These are phyloP conservation scores for Zele albiditarsus DNA, from an alignment of 2,888 invertebrate genomes.

Conservation along the genomic window DNA sequence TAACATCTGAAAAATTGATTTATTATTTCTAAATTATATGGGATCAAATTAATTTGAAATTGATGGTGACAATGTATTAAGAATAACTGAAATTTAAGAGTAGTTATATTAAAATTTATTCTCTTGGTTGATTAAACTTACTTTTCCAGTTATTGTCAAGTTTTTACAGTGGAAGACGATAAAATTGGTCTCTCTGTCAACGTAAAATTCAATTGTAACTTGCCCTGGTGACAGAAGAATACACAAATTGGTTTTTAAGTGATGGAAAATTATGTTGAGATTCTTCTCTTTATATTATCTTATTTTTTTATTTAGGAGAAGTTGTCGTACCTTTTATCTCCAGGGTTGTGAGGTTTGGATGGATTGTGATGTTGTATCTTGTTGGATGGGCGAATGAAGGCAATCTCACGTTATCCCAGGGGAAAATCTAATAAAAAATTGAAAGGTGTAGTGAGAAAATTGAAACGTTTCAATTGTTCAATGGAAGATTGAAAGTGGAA, in stretches of 20 bases:
- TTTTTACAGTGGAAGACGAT: constrained; percentile 90
- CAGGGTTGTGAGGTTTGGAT: constrained; percentile 93
- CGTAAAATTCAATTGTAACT: constrained; percentile 89
- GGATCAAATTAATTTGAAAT: too few species aligned
- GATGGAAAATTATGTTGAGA: background rate
- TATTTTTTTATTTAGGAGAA: constrained; percentile 5
- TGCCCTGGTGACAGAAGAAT: constrained; percentile 76
- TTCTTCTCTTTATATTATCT: too few species aligned
- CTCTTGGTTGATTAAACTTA: constrained; percentile 55
- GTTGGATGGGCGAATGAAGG: constrained; percentile 86
- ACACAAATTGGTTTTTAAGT: constrained; percentile 45
- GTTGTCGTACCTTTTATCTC: constrained; percentile 84
- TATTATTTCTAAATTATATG: background rate
- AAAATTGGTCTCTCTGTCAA: constrained; percentile 87
- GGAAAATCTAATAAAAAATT: constrained; percentile 77
- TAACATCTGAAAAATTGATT: constrained; percentile 71
- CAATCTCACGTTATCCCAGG: constrained; percentile 85
- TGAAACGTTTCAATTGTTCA: too few species aligned
- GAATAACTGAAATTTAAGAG: background rate
- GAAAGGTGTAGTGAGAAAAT: background rate
- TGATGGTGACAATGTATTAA: too few species aligned
- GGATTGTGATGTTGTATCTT: constrained; percentile 91
- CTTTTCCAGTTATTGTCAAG: constrained; percentile 88
- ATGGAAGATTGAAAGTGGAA: too few species aligned
- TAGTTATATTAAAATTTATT: constrained; percentile 2